A percentile compares a stretch with the other conserved stretches of the same genome.
Conservation (phyloP, 2,888 invertebrate genomes). For the Diachrysia chrysitis region DNA sequence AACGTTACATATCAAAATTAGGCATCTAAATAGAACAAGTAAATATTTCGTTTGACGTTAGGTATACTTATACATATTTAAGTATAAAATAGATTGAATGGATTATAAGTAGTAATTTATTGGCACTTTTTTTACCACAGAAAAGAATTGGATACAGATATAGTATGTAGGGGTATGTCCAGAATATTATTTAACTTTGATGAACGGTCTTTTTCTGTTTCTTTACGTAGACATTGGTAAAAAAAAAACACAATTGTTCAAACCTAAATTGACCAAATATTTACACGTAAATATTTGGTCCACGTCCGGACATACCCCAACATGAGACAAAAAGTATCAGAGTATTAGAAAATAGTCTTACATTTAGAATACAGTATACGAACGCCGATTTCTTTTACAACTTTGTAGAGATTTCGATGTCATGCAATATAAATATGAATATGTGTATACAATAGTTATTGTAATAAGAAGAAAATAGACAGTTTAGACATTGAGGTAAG, state of each 20-base stretch:
- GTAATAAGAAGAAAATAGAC: conserved; percentile 31
- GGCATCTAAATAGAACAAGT: conserved; percentile 46
- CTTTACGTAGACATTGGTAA: too few species aligned
- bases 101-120: conserved; percentile 52
- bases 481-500: conserved; percentile 19
- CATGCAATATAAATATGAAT: conserved; percentile 38
- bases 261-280: too few species aligned
- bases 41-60: conserved; percentile 48
- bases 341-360: conserved; percentile 42
- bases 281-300: neutral
- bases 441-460: conserved; percentile 32
- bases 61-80: conserved; percentile 48
- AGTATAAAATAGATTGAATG: conserved; percentile 44
- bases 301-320: neutral
- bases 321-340: conserved; percentile 39
- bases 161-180: conserved; percentile 25
- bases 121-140: conserved; percentile 61
- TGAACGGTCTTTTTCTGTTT: too few species aligned
- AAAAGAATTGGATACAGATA: conserved; percentile 39
- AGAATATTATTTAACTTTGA: neutral
- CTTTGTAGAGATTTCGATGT: conserved; percentile 56
- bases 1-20: conserved; percentile 56
- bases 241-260: too few species aligned
- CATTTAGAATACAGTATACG: conserved; percentile 43
- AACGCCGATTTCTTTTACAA: conserved; percentile 49